These are phyloP conservation scores for Lithophane ornitopus DNA, from an alignment of 2,888 invertebrate genomes.

Conservation along the genomic window DNA sequence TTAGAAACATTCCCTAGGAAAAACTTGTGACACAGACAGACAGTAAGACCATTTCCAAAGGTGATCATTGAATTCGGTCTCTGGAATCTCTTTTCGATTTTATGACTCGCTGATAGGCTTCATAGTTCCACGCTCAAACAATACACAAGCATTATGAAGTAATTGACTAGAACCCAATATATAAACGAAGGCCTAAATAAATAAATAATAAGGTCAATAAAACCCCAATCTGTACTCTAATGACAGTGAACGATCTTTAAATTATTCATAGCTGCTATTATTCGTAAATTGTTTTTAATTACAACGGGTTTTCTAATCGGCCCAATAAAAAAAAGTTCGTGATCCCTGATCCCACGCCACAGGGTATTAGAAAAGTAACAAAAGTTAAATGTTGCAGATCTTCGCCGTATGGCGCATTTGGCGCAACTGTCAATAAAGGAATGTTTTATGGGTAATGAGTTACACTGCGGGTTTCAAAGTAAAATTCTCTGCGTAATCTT, in stretches of 20 bases:
- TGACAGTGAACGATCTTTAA: constrained; percentile 75
- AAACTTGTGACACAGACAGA: background rate
- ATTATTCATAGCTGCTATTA: constrained; percentile 73
- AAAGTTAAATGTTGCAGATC: constrained; percentile 82
- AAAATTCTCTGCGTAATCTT: constrained; percentile 21
- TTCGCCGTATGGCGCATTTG: constrained; percentile 78
- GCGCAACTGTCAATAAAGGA: constrained; percentile 75
- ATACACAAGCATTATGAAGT: constrained; percentile 64
- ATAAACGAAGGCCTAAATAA: constrained; percentile 72
- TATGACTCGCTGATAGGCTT: constrained; percentile 26
- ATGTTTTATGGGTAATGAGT: constrained; percentile 65
- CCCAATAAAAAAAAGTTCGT: constrained; percentile 73
- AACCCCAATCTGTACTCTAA: constrained; percentile 73
- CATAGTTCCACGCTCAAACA: constrained; percentile 41
- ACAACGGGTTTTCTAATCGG: constrained; percentile 69
- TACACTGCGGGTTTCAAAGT: constrained; percentile 76
- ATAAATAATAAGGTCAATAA: constrained; percentile 76
- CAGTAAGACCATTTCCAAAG: constrained; percentile 9
- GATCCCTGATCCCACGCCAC: constrained; percentile 76
- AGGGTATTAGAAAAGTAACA: constrained; percentile 81
- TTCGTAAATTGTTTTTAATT: constrained; percentile 75
- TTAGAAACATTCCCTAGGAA: background rate
- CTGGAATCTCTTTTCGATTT: constrained; percentile 30
- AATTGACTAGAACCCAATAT: constrained; percentile 65
- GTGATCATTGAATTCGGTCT: constrained; percentile 20